These are phyloP conservation scores for Melospiza georgiana DNA, from an alignment of 2,113 vertebrate species.

Conservation along the genomic window DNA sequence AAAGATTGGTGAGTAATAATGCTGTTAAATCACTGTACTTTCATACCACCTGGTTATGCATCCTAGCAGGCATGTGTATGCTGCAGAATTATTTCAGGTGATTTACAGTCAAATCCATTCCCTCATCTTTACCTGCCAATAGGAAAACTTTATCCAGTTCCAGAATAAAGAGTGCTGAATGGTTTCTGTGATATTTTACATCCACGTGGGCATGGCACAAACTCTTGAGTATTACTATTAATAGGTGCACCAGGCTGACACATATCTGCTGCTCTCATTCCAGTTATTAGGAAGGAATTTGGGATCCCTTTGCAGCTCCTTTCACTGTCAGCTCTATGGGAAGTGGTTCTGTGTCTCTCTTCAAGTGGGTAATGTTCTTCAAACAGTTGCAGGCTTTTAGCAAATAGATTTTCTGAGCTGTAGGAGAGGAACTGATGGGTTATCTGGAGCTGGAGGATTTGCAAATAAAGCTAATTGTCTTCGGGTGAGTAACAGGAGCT, in stretches of 20 bases:
- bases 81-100: not conserved
- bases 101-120: not conserved
- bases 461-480: slow-evolving; percentile 19
- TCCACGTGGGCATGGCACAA: not conserved
- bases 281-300: not conserved
- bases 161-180: not conserved
- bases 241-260: not conserved
- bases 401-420: not conserved
- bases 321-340: not conserved
- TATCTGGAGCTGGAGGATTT: slow-evolving; percentile 22
- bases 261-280: not conserved
- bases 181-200: not conserved
- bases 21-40: not conserved
- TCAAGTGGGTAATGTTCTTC: not conserved
- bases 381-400: not conserved
- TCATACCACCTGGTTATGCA: not conserved
- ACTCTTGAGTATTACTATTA: not conserved
- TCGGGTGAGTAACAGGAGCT: not conserved
- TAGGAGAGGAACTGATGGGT: not conserved
- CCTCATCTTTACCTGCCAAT: not conserved
- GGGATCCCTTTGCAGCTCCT: not conserved
- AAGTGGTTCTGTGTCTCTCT: not conserved
- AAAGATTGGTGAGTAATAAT: not conserved
- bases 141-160: not conserved
- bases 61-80: not conserved